Percentiles rank a stretch among this genome's conserved stretches.
phyloP scores from a whole-genome alignment of 2,797 vertebrate genomes.

The Emys orbicularis region DNA sequence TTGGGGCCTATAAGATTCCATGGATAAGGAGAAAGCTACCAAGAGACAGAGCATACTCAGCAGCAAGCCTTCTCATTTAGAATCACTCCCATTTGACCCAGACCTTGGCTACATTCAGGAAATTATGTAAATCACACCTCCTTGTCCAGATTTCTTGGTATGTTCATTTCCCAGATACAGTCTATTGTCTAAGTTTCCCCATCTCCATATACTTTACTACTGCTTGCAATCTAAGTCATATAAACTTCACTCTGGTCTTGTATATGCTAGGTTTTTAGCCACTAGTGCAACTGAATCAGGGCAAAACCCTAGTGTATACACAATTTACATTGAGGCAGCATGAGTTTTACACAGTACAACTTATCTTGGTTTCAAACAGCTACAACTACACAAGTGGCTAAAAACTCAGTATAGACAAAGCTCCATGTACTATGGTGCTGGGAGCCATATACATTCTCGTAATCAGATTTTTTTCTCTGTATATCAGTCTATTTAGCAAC shows the following conservation, averaged over 20 bases:
- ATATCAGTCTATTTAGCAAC: background rate
- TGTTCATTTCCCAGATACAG: constrained; percentile 54
- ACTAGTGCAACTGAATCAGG: background rate
- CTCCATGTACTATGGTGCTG: background rate
- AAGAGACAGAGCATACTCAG: background rate
- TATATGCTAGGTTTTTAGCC: constrained; percentile 2
- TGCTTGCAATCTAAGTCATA: constrained; percentile 34
- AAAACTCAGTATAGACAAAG: background rate
- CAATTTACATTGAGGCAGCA: rapidly evolving
- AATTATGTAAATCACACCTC: constrained; percentile 29
- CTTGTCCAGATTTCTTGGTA: background rate
- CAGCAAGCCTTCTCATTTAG: constrained; percentile 16
- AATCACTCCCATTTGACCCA: background rate
- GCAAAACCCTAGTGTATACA: background rate
- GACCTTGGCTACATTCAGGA: constrained; percentile 22
- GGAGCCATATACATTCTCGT: background rate
- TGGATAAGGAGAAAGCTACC: background rate
- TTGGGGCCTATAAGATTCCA: background rate
- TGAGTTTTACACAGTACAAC: background rate
- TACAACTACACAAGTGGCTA: background rate
- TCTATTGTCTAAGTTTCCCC: constrained; percentile 23
- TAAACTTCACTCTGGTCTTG: constrained; percentile 27
- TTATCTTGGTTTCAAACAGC: background rate
- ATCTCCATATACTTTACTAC: constrained; percentile 22
- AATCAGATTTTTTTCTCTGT: background rate